phyloP scores from a whole-genome alignment of 2,113 vertebrate species.

The Anarhynchus alexandrinus region DNA sequence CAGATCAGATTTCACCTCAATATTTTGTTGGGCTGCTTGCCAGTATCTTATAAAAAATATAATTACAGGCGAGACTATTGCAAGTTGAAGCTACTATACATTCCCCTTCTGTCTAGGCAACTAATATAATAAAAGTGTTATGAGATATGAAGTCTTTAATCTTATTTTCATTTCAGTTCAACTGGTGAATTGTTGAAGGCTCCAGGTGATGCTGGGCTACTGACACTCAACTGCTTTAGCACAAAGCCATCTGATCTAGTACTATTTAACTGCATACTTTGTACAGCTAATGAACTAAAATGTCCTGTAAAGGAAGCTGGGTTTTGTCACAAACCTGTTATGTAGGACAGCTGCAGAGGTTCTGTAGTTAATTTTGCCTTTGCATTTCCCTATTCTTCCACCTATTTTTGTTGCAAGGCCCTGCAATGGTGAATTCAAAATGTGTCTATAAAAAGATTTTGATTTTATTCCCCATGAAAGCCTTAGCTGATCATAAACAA shows the following conservation, averaged over 20 bases:
- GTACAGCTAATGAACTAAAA: neutral
- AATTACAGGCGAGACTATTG: conserved; percentile 68
- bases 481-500: neutral
- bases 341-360: neutral
- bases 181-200: conserved; percentile 6
- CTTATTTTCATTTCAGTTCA: conserved; percentile 57
- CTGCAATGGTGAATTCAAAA: neutral
- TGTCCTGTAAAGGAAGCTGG: neutral
- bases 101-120: conserved; percentile 56
- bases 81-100: conserved; percentile 64
- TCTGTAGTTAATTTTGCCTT: neutral
- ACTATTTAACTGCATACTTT: neutral
- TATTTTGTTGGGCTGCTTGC: conserved; percentile 72
- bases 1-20: conserved; percentile 70
- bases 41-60: conserved; percentile 73
- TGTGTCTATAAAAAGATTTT: neutral
- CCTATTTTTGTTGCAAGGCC: neutral
- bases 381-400: neutral
- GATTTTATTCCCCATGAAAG: neutral
- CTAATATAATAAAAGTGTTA: conserved; percentile 67
- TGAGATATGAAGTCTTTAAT: conserved; percentile 52
- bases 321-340: neutral
- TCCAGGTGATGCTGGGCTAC: conserved; percentile 19
- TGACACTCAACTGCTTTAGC: neutral
- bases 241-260: neutral